Conservation (phyloP, 1,140 invertebrate species). For the Idris sp. region DNA sequence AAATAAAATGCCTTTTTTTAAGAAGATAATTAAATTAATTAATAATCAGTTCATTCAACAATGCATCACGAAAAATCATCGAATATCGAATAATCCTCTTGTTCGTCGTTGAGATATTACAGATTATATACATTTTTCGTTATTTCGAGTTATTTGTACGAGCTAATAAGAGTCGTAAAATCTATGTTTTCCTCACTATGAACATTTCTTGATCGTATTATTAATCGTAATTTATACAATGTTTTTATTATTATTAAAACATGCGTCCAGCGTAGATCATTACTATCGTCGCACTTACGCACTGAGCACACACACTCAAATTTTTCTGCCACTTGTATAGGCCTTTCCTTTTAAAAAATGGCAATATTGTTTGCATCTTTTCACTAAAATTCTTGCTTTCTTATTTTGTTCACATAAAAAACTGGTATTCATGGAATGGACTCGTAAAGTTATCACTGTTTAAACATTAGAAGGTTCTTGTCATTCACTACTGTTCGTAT, state of each 20-base stretch:
- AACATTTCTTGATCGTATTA: slow-evolving; percentile 43
- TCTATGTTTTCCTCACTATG: slow-evolving; percentile 34
- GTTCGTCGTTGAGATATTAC: slow-evolving; percentile 27
- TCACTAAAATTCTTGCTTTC: slow-evolving; percentile 34
- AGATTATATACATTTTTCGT: slow-evolving; percentile 37
- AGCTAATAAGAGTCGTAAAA: slow-evolving; percentile 37
- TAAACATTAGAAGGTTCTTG: slow-evolving; percentile 50
- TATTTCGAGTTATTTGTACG: slow-evolving; percentile 25
- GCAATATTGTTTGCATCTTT: slow-evolving; percentile 24
- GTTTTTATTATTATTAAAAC: slow-evolving; percentile 51
- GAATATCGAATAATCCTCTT: slow-evolving; percentile 14
- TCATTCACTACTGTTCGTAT: slow-evolving; percentile 77
- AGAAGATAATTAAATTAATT: slow-evolving; percentile 10
- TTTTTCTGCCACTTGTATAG: slow-evolving; percentile 33
- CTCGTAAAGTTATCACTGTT: slow-evolving; percentile 54
- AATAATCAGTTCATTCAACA: slow-evolving; percentile 3
- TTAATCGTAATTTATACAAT: slow-evolving; percentile 55
- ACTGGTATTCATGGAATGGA: slow-evolving; percentile 57
- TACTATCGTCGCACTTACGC: slow-evolving; percentile 43
- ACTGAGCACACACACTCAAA: slow-evolving; percentile 29
- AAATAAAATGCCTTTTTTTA: neutral
- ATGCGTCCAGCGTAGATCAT: slow-evolving; percentile 43
- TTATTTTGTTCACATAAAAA: slow-evolving; percentile 28
- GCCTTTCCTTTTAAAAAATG: slow-evolving; percentile 34
- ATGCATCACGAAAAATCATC: slow-evolving; percentile 3